Evolutionary conservation across 2,888 invertebrate species (phyloP).

Genomic region (Drosophila borealis): DNA sequence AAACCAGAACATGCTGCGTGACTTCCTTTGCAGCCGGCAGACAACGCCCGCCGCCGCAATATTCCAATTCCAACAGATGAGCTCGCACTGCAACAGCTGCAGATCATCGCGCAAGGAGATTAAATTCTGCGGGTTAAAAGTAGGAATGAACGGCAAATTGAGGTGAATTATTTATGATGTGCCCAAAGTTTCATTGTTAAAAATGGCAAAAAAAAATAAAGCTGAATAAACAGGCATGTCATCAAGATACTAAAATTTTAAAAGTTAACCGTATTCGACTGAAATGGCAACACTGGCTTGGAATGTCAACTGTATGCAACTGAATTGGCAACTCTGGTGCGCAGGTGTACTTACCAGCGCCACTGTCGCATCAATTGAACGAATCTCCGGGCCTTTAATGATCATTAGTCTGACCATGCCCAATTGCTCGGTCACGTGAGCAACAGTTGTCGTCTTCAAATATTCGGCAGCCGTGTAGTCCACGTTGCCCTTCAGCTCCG

Average conservation of each 20-base stretch:
- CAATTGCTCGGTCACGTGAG: slow-evolving; percentile 88
- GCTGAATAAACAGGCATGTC: too few relatives aligned
- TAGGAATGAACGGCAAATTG: neutral
- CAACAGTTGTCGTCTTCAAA: slow-evolving; percentile 88
- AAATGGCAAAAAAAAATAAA: too few relatives aligned
- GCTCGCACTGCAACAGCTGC: slow-evolving; percentile 85
- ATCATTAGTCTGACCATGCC: slow-evolving; percentile 88
- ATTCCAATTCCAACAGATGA: slow-evolving; percentile 86
- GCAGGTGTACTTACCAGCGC: slow-evolving; percentile 85
- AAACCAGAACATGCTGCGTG: slow-evolving; percentile 76
- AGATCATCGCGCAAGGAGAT: slow-evolving; percentile 86
- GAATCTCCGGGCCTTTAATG: slow-evolving; percentile 89
- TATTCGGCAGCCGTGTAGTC: slow-evolving; percentile 93
- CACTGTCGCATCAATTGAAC: slow-evolving; percentile 87
- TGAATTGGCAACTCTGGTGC: too few relatives aligned
- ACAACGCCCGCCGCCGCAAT: slow-evolving; percentile 82
- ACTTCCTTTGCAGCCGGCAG: slow-evolving; percentile 74
- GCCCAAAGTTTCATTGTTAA: neutral
- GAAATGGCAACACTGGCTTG: too few relatives aligned
- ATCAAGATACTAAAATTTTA: too few relatives aligned
- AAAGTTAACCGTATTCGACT: too few relatives aligned
- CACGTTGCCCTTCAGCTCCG: slow-evolving; percentile 90
- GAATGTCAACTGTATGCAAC: too few relatives aligned
- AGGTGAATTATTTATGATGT: neutral
- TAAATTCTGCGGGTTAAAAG: slow-evolving; percentile 85